Base-by-base conservation (phyloP, 2,888 invertebrate genomes). In the Carterocephalus palaemon region DNA sequence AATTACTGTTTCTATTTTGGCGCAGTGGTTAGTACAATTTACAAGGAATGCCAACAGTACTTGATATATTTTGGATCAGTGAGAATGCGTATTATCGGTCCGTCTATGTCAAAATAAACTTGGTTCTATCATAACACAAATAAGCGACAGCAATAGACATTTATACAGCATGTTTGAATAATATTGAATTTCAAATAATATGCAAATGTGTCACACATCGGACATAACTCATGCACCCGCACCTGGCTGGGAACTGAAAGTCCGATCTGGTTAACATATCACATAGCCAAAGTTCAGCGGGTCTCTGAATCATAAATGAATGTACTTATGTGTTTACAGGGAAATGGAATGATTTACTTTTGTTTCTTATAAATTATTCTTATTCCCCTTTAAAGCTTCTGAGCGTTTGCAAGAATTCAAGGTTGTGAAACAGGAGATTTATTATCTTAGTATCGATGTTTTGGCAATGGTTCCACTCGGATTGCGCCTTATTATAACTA, bases 381-480 rank as follows among this genome's bases (percentile, higher is more conserved):
- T n/a, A n/a, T n/a, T n/a, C n/a, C n/a, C n/a, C n/a, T n/a, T n/a
- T n/a, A n/a, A n/a, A n/a, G n/a, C n/a, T n/a, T n/a, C n/a, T n/a
- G n/a, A 7, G 12, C 12, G 26, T 26, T 12, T 12, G 26, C 13
- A 13, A 7, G 13, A 12, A 10, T 12, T 26, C 6, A 12, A 12
- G 13, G 26, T 12, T 6, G 26, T 8, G 12, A 33, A 33, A 33
- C 12, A 5, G 9, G 39, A 32, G 49, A 56, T 40, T 49, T 28
- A 23, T 13, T 28, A 22, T 48, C 50, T 53, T 43, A 50, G 38
- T 53, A 40, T 34, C 40, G 37, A 33, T 26, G 7, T 39, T 24
- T 39, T 39, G 39, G 39, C 39, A 39, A 1, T 29, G 29, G 19
- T 39, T 37, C 39, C 20, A 15, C 17, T 26, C 17, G 5, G 13